phyloP scores from a whole-genome alignment of 2,888 invertebrate genomes.

The Euplexia lucipara region DNA sequence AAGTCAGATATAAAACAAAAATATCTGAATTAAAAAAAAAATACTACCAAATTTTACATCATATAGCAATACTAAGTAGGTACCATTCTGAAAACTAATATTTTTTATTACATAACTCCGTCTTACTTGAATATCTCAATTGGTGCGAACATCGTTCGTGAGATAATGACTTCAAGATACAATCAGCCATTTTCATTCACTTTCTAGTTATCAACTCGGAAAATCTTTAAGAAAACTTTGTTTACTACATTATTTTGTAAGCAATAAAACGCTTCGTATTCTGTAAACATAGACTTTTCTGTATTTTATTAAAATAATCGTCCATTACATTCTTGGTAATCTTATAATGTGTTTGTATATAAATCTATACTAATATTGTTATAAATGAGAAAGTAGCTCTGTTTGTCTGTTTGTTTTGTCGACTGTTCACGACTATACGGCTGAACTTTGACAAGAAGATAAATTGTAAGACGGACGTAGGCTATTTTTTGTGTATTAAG shows the following conservation, averaged over 20 bases:
- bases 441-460: too few relatives aligned
- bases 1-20: too few relatives aligned
- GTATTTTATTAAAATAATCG: too few relatives aligned
- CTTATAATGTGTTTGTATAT: too few relatives aligned
- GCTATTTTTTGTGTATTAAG: too few relatives aligned
- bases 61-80: neutral
- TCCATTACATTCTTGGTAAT: too few relatives aligned
- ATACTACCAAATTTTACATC: neutral
- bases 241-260: slow-evolving; percentile 9
- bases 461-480: too few relatives aligned
- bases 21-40: too few relatives aligned
- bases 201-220: slow-evolving; percentile 9
- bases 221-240: slow-evolving; percentile 8
- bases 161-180: slow-evolving; percentile 24
- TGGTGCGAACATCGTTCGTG: slow-evolving; percentile 18
- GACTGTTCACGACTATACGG: too few relatives aligned
- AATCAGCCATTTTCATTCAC: slow-evolving; percentile 24
- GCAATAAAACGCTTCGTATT: neutral
- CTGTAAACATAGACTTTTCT: neutral
- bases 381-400: too few relatives aligned
- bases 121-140: slow-evolving; percentile 6
- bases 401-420: too few relatives aligned
- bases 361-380: too few relatives aligned
- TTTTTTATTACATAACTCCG: slow-evolving; percentile 9
- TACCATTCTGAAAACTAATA: neutral